Percentiles rank a stretch among this genome's conserved stretches.
phyloP scores from a whole-genome alignment of 2,888 invertebrate species.

The Choreutis nemorana region DNA sequence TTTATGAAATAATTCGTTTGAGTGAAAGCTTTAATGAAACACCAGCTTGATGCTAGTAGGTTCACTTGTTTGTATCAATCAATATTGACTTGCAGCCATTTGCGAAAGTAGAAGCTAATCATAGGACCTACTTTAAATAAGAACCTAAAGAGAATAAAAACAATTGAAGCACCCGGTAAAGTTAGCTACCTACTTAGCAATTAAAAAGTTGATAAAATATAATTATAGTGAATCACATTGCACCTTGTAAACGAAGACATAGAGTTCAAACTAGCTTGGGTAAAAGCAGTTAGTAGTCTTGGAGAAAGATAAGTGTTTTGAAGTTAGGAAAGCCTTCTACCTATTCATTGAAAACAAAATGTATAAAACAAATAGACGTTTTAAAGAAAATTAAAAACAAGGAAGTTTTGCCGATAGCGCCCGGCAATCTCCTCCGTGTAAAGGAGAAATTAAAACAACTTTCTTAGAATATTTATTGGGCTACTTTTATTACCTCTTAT shows the following conservation, averaged over 20 bases:
- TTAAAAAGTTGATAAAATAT: constrained; percentile 46
- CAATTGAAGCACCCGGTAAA: constrained; percentile 24
- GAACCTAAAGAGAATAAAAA: constrained; percentile 18
- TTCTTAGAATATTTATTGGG: constrained; percentile 63
- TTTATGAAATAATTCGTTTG: too few species aligned
- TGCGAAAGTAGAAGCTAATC: too few species aligned
- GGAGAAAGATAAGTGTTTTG: constrained; percentile 44
- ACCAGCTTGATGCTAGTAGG: too few species aligned
- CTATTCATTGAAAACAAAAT: constrained; percentile 57
- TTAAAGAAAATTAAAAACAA: constrained; percentile 66
- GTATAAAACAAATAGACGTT: constrained; percentile 56
- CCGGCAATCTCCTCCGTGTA: constrained; percentile 58
- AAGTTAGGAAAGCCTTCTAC: constrained; percentile 56
- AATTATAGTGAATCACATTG: constrained; percentile 30
- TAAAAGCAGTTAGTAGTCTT: constrained; percentile 33
- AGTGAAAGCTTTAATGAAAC: too few species aligned
- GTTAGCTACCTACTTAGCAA: constrained; percentile 41
- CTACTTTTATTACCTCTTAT: constrained; percentile 49
- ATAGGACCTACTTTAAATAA: constrained; percentile 15
- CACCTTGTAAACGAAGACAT: too few species aligned
- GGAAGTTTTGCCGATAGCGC: constrained; percentile 60
- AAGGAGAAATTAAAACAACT: constrained; percentile 65
- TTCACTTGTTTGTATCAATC: too few species aligned
- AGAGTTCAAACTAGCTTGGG: constrained; percentile 36
- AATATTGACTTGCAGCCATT: too few species aligned